phyloP scores from a whole-genome alignment of 2,888 invertebrate species.

The Lagria hirta region DNA sequence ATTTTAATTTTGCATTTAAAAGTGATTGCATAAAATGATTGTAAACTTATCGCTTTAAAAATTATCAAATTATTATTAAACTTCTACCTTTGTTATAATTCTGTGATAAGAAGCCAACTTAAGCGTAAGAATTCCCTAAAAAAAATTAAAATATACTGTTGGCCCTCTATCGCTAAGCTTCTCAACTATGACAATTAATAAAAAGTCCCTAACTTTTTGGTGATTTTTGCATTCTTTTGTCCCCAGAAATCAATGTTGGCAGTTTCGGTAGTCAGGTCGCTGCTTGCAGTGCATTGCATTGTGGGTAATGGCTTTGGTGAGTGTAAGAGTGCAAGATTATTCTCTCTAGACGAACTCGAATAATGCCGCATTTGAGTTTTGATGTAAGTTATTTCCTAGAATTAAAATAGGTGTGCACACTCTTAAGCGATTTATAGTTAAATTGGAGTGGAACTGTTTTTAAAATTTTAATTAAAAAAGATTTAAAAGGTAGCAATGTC shows the following conservation, averaged over 20 bases:
- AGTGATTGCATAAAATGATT: no score
- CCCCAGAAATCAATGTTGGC: conserved; percentile 56
- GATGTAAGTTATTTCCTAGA: conserved; percentile 48
- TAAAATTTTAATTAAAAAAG: conserved; percentile 19
- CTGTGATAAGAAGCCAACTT: no score
- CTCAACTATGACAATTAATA: no score
- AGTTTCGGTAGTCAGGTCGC: no score
- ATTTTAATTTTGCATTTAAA: no score
- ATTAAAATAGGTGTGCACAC: no score
- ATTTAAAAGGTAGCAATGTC: conserved; percentile 51
- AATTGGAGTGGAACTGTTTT: conserved; percentile 16
- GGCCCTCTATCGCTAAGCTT: no score
- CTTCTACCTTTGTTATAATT: no score
- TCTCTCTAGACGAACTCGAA: conserved; percentile 36
- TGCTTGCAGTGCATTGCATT: conserved; percentile 48
- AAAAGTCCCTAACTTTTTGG: conserved; percentile 53
- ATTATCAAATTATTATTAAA: no score
- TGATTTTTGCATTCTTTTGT: conserved; percentile 52
- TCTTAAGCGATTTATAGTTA: conserved; percentile 21
- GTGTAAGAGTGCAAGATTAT: conserved; percentile 31
- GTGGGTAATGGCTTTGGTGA: conserved; percentile 52
- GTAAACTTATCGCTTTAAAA: no score
- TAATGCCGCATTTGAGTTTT: conserved; percentile 54
- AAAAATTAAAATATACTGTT: no score
- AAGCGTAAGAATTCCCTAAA: no score